Evolutionary conservation across 2,797 vertebrate genomes (phyloP).

Genomic region (Thaleichthys pacificus): DNA sequence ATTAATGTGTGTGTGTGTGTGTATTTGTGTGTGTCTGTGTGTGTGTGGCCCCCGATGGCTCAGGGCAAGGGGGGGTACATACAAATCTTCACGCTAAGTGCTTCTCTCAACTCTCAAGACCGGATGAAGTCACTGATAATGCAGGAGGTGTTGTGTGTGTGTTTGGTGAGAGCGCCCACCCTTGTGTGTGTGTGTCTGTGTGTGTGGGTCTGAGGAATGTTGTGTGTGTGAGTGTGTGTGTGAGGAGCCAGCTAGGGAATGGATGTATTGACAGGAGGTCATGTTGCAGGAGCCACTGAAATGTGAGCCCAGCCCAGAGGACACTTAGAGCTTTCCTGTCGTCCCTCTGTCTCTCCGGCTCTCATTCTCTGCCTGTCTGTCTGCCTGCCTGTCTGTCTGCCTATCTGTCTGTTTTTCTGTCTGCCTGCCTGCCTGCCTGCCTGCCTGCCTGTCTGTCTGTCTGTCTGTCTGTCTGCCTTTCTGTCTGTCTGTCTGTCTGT

Average conservation of each 20-base stretch:
- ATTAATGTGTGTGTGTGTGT: conserved; percentile 28
- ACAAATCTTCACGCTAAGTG: conserved; percentile 73
- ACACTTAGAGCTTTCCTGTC: conserved; percentile 37
- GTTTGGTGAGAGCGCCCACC: background rate
- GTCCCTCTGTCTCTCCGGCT: background rate
- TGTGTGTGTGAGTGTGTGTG: background rate
- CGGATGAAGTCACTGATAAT: conserved; percentile 63
- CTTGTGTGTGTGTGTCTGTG: conserved; percentile 20
- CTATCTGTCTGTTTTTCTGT: background rate
- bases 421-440: background rate
- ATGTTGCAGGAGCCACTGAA: conserved; percentile 61
- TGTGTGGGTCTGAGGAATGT: background rate
- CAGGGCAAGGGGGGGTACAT: conserved; percentile 39
- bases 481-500: too few relatives aligned
- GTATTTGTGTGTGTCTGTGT: background rate
- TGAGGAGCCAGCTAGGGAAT: conserved; percentile 20
- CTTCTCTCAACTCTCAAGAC: conserved; percentile 58
- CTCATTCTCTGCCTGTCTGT: background rate
- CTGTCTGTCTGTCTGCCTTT: too few relatives aligned
- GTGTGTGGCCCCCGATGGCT: background rate
- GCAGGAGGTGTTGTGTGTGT: conserved; percentile 23
- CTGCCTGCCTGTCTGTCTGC: conserved; percentile 7
- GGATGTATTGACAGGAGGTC: conserved; percentile 57
- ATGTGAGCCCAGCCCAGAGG: conserved; percentile 49
- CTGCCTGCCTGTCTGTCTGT: background rate